Evolutionary conservation across 2,113 vertebrate species (phyloP), one percentile per base, ranked within the genome.

Genomic region (Empidonax traillii): DNA sequence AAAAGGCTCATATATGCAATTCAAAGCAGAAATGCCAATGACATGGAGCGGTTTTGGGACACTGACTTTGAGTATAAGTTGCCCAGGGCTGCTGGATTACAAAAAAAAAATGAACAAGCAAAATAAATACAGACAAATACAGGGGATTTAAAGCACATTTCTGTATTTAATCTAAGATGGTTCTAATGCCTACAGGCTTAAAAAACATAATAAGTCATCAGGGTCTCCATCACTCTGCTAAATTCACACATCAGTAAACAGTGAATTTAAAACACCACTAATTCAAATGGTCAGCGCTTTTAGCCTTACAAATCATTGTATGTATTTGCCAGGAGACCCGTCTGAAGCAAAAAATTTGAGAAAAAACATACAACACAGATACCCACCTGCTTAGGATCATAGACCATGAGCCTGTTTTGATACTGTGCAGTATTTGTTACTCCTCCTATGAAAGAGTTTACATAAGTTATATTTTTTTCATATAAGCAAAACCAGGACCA

Each of bases 361-460:
- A 78, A 56, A 53, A 73, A 69, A 20, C 28, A 69, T 23, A 44
- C 43, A 68, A 51, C 11, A 80, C 15, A 78, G 43, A 76, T 16
- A 95, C 98, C 95, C 96, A 99, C 99, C 98, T 99, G 99, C 79
- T 98, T 98, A 76, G 99, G 99, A 96, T 99, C 99, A 87, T 99
- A 99, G 23, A 99, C 99, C 99, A 99, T 99, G 93, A 99, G 97
- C 91, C 99, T 98, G 95, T 99, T 99, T 97, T 99, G 99, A 97
- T 99, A 99, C 72, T 99, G 99, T 73, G 99, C 99, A 7, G 99
- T 99, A 96, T 99, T 99, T 88, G 99, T 99, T 91, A 99, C 99
- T 67, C 99, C 99, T 97, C 99, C 99, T 99, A 97, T 14, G 98
- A 98, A 78, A 96, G 85, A 98, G 82, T 86, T 94, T 68, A 91